Evolutionary conservation across 2,888 invertebrate species (phyloP).

Genomic region (Archips xylosteana): DNA sequence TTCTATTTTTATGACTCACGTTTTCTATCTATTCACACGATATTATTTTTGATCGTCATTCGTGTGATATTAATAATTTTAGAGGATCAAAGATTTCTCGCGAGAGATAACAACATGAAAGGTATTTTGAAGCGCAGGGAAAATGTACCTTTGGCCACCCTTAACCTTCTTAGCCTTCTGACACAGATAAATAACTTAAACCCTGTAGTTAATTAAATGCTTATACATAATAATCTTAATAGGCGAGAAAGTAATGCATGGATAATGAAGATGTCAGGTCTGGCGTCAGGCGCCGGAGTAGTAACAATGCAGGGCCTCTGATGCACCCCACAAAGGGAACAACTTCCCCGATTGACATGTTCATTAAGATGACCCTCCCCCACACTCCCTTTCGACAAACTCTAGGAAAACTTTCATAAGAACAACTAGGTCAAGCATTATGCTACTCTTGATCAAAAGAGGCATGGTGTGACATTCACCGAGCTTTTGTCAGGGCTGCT

Average conservation of each 20-base stretch:
- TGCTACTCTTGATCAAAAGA: slow-evolving; percentile 5
- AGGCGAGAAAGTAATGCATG: slow-evolving; percentile 22
- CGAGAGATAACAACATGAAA: slow-evolving; percentile 10
- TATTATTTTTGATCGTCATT: slow-evolving; percentile 12
- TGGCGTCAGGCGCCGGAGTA: slow-evolving; percentile 10
- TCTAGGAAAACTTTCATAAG: slow-evolving; percentile 25
- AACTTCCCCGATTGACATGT: slow-evolving; percentile 32
- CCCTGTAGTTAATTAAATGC: background rate
- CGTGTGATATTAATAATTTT: slow-evolving; percentile 12
- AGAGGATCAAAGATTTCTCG: slow-evolving; percentile 12
- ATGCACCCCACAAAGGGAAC: slow-evolving; percentile 32
- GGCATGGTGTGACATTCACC: slow-evolving; percentile 9
- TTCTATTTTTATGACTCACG: background rate
- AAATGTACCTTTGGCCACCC: background rate
- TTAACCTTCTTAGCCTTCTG: background rate
- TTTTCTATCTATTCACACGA: background rate
- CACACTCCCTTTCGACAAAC: background rate
- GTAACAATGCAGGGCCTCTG: slow-evolving; percentile 30
- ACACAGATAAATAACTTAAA: background rate
- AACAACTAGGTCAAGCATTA: slow-evolving; percentile 35
- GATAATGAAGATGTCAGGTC: slow-evolving; percentile 15
- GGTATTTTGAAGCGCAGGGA: background rate
- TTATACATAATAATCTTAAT: background rate
- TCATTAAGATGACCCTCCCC: slow-evolving; percentile 32
- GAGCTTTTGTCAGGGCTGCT: slow-evolving; percentile 1